phyloP scores from a whole-genome alignment of 64 coral and sea anemone genomes.

The Acropora yongei region DNA sequence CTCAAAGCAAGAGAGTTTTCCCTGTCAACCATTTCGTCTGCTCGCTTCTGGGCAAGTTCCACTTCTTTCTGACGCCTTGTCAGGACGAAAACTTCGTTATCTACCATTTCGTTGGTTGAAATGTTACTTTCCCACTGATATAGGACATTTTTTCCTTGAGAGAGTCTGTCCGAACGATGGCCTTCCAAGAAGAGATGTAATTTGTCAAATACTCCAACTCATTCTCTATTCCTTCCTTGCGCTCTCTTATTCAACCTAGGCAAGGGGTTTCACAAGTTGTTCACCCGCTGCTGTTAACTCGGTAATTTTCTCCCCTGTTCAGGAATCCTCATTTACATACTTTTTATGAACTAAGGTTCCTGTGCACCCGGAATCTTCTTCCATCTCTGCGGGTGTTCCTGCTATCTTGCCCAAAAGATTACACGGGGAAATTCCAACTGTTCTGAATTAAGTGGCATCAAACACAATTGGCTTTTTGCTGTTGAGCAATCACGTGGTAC shows the following conservation, averaged over 20 bases:
- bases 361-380: slow-evolving; percentile 20
- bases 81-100: slow-evolving; percentile 3
- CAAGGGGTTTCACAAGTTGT: neutral
- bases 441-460: slow-evolving; percentile 37
- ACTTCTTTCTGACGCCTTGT: neutral
- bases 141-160: neutral
- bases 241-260: neutral
- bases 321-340: neutral
- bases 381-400: neutral
- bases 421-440: neutral
- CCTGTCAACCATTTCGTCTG: neutral
- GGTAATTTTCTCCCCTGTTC: slow-evolving; percentile 2
- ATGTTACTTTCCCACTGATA: slow-evolving; percentile 6
- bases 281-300: neutral
- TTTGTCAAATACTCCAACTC: slow-evolving; percentile 6
- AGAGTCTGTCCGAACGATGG: slow-evolving; percentile 22
- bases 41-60: neutral
- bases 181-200: slow-evolving; percentile 21
- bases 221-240: neutral
- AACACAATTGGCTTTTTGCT: neutral
- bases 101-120: neutral
- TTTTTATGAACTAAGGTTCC: slow-evolving; percentile 14
- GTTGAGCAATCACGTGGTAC: too few species aligned
- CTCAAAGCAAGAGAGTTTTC: neutral
- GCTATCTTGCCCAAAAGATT: neutral